Evolutionary conservation across 2,888 invertebrate species (phyloP).

Genomic region (Polylopha cassiicola): DNA sequence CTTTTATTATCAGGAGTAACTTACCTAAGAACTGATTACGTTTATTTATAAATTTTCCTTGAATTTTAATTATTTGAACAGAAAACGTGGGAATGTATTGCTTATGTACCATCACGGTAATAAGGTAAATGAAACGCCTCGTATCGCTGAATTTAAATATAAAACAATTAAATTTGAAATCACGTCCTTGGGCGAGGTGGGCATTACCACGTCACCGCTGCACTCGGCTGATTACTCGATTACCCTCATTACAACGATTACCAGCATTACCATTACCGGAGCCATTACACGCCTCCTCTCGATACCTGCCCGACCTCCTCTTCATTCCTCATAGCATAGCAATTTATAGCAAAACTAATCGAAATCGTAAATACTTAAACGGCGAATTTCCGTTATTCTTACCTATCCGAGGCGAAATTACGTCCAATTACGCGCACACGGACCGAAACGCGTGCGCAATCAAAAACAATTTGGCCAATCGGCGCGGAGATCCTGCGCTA

Average conservation of each 20-base stretch:
- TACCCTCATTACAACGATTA: conserved; percentile 34
- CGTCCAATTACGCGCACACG: conserved; percentile 36
- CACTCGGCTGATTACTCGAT: conserved; percentile 32
- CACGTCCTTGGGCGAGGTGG: conserved; percentile 14
- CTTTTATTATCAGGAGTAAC: no score
- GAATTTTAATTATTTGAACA: no score
- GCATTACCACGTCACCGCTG: conserved; percentile 36
- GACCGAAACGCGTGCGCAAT: conserved; percentile 50
- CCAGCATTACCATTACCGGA: conserved; percentile 28
- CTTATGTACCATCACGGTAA: no score
- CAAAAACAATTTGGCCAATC: conserved; percentile 58
- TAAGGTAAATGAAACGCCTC: background rate
- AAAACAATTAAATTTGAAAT: conserved; percentile 16
- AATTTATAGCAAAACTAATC: conserved; percentile 18
- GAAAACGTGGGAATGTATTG: no score
- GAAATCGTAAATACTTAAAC: conserved; percentile 15
- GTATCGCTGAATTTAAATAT: conserved; percentile 6
- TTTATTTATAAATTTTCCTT: no score
- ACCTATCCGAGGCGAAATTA: conserved; percentile 20
- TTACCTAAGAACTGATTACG: no score
- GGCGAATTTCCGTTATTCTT: conserved; percentile 17
- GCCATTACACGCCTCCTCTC: conserved; percentile 24
- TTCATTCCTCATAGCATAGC: conserved; percentile 15
- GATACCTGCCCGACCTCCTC: conserved; percentile 8
- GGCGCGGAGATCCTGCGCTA: conserved; percentile 55